phyloP scores from a whole-genome alignment of 2,797 vertebrate genomes.

The Pangasius mekongensis region DNA sequence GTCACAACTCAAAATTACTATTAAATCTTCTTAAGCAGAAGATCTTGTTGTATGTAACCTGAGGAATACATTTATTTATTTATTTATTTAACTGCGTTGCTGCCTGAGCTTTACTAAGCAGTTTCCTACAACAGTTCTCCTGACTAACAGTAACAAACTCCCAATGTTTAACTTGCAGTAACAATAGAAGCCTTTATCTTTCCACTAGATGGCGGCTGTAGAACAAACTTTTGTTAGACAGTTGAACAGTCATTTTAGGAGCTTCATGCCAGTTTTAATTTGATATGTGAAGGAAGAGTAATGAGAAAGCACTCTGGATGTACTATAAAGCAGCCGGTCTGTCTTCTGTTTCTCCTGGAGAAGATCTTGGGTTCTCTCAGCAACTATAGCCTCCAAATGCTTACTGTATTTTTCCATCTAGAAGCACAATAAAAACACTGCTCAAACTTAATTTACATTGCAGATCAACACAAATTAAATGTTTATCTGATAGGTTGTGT shows the following conservation, averaged over 20 bases:
- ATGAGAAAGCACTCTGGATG: neutral
- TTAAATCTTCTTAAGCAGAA: neutral
- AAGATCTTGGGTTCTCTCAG: slow-evolving; percentile 79
- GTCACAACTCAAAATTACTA: neutral
- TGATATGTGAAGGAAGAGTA: neutral
- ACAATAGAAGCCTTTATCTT: neutral
- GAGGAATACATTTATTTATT: neutral
- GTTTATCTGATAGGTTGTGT: neutral
- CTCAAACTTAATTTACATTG: neutral
- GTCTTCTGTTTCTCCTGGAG: slow-evolving; percentile 83
- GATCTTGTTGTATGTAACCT: neutral
- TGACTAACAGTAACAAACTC: neutral
- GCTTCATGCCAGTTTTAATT: neutral
- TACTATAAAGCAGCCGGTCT: slow-evolving; percentile 79
- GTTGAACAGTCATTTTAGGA: neutral
- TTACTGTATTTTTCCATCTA: slow-evolving; percentile 85
- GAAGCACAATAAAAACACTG: slow-evolving; percentile 15
- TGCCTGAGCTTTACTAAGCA: neutral
- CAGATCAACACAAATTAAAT: neutral
- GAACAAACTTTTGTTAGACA: neutral
- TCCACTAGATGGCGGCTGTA: slow-evolving; percentile 61
- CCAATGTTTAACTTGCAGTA: neutral
- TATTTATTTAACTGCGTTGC: neutral
- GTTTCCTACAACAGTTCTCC: neutral
- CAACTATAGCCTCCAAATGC: slow-evolving; percentile 79